phyloP scores from a whole-genome alignment of 92 coral and sea anemone species.

The Actinostola sp. region DNA sequence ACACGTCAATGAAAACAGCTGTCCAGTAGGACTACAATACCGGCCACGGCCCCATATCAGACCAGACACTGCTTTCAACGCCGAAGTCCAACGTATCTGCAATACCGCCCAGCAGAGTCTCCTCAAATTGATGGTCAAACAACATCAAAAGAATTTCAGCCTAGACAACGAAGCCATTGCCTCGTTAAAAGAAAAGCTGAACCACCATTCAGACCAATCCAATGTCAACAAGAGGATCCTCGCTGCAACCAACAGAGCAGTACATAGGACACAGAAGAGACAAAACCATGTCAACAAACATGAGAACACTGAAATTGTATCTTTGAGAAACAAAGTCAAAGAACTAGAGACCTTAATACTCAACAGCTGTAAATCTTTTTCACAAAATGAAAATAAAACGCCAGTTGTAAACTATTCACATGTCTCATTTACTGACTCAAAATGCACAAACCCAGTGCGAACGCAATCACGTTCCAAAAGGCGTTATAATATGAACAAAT shows the following conservation, averaged over 20 bases:
- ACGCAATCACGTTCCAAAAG: neutral
- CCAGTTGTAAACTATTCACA: conserved; percentile 12
- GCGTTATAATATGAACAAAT: neutral
- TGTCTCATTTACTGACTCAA: conserved; percentile 20
- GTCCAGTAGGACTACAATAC: conserved; percentile 7
- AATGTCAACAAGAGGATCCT: neutral
- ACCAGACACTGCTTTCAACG: conserved; percentile 9
- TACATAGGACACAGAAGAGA: no score
- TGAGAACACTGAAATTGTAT: neutral
- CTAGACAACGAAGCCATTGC: conserved; percentile 11
- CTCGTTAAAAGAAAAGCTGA: neutral
- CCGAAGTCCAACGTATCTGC: conserved; percentile 7
- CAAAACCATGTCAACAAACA: no score
- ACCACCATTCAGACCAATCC: neutral
- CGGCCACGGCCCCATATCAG: conserved; percentile 13
- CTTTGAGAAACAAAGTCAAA: neutral
- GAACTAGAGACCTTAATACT: conserved; percentile 6
- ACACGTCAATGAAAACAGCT: neutral
- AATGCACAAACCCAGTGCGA: no score
- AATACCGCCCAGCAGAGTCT: conserved; percentile 8
- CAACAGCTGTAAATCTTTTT: neutral
- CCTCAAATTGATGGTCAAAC: conserved; percentile 9
- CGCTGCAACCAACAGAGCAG: no score
- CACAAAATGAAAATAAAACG: neutral
- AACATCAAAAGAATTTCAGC: conserved; percentile 12